These are phyloP conservation scores for Coelinius sp. DNA, from an alignment of 2,888 invertebrate species.

Conservation along the genomic window DNA sequence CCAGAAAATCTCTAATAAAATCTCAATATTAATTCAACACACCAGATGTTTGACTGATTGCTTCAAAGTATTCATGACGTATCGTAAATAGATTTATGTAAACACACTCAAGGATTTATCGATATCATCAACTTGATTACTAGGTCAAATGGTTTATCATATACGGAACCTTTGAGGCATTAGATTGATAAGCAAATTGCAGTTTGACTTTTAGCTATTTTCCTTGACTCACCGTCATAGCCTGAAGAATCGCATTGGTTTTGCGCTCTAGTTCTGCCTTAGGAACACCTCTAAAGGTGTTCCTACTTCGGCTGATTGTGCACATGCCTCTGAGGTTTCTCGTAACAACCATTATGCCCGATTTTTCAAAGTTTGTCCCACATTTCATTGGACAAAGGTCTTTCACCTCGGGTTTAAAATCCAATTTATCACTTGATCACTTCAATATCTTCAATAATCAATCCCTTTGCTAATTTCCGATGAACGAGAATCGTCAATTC, in stretches of 20 bases:
- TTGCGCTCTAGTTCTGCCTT: slow-evolving; percentile 82
- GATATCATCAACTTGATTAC: background rate
- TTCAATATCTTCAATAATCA: background rate
- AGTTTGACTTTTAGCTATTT: background rate
- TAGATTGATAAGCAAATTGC: background rate
- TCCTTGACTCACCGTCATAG: slow-evolving; percentile 83
- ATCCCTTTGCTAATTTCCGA: background rate
- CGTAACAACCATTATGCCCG: slow-evolving; percentile 34
- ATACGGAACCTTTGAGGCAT: background rate
- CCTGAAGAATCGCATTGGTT: slow-evolving; percentile 81
- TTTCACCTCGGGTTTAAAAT: background rate
- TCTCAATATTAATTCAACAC: background rate
- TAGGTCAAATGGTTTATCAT: slow-evolving; percentile 14
- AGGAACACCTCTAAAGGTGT: slow-evolving; percentile 83
- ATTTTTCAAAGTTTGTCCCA: slow-evolving; percentile 8
- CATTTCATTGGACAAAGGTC: background rate
- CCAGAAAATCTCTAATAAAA: background rate
- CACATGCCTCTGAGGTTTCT: slow-evolving; percentile 70
- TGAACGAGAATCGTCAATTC: slow-evolving; percentile 15
- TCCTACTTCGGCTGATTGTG: slow-evolving; percentile 70
- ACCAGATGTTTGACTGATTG: slow-evolving; percentile 5
- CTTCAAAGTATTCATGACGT: background rate
- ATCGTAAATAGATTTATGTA: background rate
- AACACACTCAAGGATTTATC: slow-evolving; percentile 2
- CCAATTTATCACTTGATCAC: background rate